Base-by-base conservation (phyloP, 1,140 invertebrate genomes). In the Drosophila hydei region DNA sequence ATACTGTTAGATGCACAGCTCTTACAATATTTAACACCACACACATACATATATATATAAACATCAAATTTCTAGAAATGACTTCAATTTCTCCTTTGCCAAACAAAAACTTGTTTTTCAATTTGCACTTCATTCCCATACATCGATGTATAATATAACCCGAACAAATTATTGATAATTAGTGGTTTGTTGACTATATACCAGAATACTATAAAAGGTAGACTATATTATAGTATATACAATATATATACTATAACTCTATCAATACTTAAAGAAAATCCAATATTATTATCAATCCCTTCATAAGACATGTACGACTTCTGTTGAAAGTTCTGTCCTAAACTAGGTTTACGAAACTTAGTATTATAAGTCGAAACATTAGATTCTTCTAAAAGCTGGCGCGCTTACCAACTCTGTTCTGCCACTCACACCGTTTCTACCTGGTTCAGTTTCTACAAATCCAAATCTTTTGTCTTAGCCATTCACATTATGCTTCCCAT, bases 381-480 rank as follows among this genome's bases (percentile, higher is more conserved):
- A 23, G 21, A 23, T 23, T 23, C 21, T 4, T 23, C 21, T 2
- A 23, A 23, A 23, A 23, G 21, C 4, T 23, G 27, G 5, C 9
- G 27, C 27, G 27, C 9, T 30, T 30, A 30, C 27, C 6, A 3
- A n/a, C n/a, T n/a, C 30, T 11, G 9, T 33, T 33, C 30, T 33
- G 18, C 3, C 38, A 40, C 19, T 23, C 5, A 54, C 7, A 33
- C 30, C 12, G 16, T 47, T 38, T 56, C 30, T 56, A 56, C 62
- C 51, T 65, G 50, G 7, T 25, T 36, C 16, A 36, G 4, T 18
- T 30, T 50, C 36, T 64, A 52, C 27, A 27, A 38, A 47, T 40
- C 33, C 50, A 55, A 69, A 48, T 55, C 54, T 58, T 50, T 48
- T 65, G 18, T 54, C 54, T 56, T 30, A n/a, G 25, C 38, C 7